Evolutionary conservation across 64 coral and sea anemone genomes (phyloP).

Genomic region (Cladopsammia gracilis): DNA sequence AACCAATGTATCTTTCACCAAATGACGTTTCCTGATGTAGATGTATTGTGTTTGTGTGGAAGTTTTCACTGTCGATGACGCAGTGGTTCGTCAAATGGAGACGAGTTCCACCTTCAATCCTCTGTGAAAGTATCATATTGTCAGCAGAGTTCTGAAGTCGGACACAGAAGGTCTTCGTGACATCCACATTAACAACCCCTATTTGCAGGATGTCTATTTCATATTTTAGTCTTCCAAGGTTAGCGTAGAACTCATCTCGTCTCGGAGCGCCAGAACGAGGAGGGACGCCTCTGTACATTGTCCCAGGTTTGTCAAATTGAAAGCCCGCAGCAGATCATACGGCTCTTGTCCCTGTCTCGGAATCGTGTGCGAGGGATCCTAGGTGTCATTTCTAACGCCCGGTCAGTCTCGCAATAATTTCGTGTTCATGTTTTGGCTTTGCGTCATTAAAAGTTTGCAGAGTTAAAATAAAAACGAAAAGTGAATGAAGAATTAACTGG

Average conservation of each 20-base stretch:
- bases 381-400: neutral
- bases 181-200: neutral
- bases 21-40: neutral
- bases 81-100: neutral
- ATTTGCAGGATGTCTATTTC: neutral
- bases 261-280: neutral
- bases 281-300: constrained; percentile 19
- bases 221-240: neutral
- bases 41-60: neutral
- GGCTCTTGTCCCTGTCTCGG: constrained; percentile 16
- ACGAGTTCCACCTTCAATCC: neutral
- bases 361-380: neutral
- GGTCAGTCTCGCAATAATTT: too few species aligned
- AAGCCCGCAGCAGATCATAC: constrained; percentile 13
- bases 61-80: constrained; percentile 13
- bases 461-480: too few species aligned
- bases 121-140: neutral
- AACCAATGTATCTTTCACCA: constrained; percentile 13
- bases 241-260: neutral
- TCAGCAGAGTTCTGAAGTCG: neutral
- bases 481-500: too few species aligned
- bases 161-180: constrained; percentile 1
- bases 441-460: too few species aligned
- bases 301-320: constrained; percentile 41
- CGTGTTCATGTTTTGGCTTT: too few species aligned